These are phyloP conservation scores for Girardinichthys multiradiatus DNA, from an alignment of 2,113 vertebrate species.

Conservation along the genomic window DNA sequence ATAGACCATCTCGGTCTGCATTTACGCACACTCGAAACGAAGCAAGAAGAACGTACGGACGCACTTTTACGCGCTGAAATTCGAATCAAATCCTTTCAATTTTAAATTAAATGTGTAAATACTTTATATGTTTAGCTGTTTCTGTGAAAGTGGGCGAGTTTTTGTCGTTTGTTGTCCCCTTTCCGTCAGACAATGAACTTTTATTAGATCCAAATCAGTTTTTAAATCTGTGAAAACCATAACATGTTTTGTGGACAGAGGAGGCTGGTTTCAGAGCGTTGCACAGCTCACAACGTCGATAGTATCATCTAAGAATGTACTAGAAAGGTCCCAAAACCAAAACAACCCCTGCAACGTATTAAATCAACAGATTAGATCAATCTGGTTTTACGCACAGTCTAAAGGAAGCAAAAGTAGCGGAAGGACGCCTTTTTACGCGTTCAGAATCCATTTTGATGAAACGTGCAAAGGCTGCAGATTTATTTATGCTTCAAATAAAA, in stretches of 20 bases:
- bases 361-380: not conserved
- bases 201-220: not conserved
- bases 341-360: not conserved
- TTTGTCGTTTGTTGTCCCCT: not conserved
- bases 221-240: not conserved
- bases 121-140: not conserved
- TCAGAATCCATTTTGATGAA: not conserved
- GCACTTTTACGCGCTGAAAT: conserved; percentile 31
- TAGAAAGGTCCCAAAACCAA: too few relatives aligned
- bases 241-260: not conserved
- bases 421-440: not conserved
- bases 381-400: not conserved
- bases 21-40: conserved; percentile 51
- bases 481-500: too few relatives aligned
- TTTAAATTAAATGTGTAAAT: not conserved
- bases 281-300: not conserved
- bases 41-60: not conserved
- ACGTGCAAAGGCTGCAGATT: too few relatives aligned
- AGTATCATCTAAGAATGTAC: too few relatives aligned
- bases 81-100: not conserved
- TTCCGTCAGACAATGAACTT: not conserved
- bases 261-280: not conserved
- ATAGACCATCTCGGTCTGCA: conserved; percentile 2
- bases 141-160: not conserved
- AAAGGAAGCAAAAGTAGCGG: not conserved